Conservation (phyloP, 2,797 vertebrate species). For the Sardinella longiceps region DNA sequence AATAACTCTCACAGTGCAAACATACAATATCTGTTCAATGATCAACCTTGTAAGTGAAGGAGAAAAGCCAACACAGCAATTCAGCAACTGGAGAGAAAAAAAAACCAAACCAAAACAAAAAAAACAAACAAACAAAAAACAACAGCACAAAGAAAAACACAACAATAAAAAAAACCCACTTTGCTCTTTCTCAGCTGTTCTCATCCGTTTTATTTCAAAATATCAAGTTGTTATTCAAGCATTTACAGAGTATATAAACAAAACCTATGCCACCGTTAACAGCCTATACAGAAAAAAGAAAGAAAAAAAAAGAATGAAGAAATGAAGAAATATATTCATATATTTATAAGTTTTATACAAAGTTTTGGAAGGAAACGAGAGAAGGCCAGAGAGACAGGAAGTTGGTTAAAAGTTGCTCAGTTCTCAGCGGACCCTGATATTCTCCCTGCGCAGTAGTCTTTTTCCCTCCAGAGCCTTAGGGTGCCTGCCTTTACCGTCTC, state of each 20-base stretch:
- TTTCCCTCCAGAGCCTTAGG: constrained; percentile 44
- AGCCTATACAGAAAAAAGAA: constrained; percentile 73
- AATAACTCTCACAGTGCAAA: constrained; percentile 28
- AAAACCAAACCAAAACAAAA: too few species aligned
- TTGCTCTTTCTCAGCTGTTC: constrained; percentile 39
- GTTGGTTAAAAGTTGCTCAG: constrained; percentile 45
- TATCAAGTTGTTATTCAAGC: constrained; percentile 75
- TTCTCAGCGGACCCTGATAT: constrained; percentile 64
- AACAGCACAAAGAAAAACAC: too few species aligned
- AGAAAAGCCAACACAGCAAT: background rate
- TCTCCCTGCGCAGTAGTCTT: constrained; percentile 55
- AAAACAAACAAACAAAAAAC: too few species aligned
- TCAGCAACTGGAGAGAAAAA: constrained; percentile 7
- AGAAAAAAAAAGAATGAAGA: background rate
- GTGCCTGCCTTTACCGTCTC: constrained; percentile 20
- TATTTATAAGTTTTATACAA: constrained; percentile 70
- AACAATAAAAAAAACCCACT: constrained; percentile 31
- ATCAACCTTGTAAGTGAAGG: background rate
- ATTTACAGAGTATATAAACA: constrained; percentile 82
- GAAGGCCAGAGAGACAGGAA: constrained; percentile 51
- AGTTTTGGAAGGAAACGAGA: constrained; percentile 60
- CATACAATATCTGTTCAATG: constrained; percentile 18
- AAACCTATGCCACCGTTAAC: constrained; percentile 74
- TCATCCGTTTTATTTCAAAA: constrained; percentile 77
- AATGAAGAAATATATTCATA: constrained; percentile 79